Conservation (phyloP, 2,888 invertebrate genomes). For the Conomelus anceps region DNA sequence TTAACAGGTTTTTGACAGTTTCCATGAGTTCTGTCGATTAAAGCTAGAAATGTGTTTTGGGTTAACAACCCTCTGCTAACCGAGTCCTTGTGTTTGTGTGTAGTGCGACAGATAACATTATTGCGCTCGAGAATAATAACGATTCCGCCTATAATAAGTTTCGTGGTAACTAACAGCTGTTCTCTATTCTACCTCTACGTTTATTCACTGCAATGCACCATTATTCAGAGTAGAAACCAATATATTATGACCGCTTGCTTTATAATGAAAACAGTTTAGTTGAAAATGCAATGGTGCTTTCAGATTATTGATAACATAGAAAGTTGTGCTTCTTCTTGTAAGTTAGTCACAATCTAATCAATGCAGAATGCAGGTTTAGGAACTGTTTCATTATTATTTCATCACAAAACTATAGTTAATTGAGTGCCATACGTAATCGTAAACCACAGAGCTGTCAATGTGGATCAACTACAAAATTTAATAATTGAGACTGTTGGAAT, state of each 20-base stretch:
- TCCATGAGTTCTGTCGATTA: background rate
- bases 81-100: background rate
- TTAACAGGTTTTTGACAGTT: background rate
- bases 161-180: background rate
- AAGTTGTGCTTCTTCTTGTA: background rate
- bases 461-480: too few relatives aligned
- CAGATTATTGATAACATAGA: background rate
- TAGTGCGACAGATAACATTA: background rate
- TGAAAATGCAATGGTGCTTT: background rate
- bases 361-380: too few relatives aligned
- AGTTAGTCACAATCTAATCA: background rate
- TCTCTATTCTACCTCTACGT: background rate
- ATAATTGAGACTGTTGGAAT: too few relatives aligned
- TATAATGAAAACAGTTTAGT: background rate
- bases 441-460: too few relatives aligned
- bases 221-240: background rate
- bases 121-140: background rate
- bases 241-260: background rate
- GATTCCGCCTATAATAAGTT: background rate
- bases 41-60: background rate
- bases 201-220: background rate
- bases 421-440: too few relatives aligned
- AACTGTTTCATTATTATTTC: too few relatives aligned
- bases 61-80: background rate
- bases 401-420: too few relatives aligned